Evolutionary conservation across 2,888 invertebrate species (phyloP).

Genomic region (Acrobasis consociella): DNA sequence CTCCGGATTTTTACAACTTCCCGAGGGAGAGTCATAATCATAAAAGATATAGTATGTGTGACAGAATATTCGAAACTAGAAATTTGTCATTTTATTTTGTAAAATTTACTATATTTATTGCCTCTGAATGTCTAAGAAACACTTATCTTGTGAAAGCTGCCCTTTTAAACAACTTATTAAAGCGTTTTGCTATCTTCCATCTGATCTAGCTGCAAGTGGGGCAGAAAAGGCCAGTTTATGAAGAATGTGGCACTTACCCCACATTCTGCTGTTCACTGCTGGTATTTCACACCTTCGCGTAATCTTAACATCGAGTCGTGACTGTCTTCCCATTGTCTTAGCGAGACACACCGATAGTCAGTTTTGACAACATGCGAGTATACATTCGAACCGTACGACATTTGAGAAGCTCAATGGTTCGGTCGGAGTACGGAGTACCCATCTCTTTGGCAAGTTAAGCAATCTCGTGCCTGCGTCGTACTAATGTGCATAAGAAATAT

Average conservation of each 20-base stretch:
- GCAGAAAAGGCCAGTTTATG: constrained; percentile 9
- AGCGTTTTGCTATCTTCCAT: constrained; percentile 4
- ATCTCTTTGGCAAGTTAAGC: too few species aligned
- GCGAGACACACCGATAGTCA: background rate
- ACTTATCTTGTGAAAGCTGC: constrained; percentile 7
- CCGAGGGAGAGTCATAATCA: too few species aligned
- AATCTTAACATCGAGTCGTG: constrained; percentile 39
- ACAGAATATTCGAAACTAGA: too few species aligned
- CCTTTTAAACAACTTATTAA: constrained; percentile 9
- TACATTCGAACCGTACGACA: too few species aligned
- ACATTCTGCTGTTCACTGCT: constrained; percentile 21
- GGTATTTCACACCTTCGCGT: constrained; percentile 32
- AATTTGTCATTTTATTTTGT: too few species aligned
- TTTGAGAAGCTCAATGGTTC: too few species aligned
- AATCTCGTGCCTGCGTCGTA: too few species aligned
- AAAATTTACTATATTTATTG: too few species aligned
- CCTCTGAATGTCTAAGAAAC: background rate
- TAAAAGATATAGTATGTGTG: too few species aligned
- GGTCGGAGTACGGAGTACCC: too few species aligned
- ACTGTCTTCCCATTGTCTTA: constrained; percentile 37
- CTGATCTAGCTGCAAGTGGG: constrained; percentile 13
- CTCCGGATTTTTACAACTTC: too few species aligned
- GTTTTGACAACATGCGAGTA: background rate
- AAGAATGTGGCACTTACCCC: constrained; percentile 9
- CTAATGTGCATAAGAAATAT: too few species aligned